Conservation (phyloP, 2,888 invertebrate genomes). For the Bugula neritina region DNA sequence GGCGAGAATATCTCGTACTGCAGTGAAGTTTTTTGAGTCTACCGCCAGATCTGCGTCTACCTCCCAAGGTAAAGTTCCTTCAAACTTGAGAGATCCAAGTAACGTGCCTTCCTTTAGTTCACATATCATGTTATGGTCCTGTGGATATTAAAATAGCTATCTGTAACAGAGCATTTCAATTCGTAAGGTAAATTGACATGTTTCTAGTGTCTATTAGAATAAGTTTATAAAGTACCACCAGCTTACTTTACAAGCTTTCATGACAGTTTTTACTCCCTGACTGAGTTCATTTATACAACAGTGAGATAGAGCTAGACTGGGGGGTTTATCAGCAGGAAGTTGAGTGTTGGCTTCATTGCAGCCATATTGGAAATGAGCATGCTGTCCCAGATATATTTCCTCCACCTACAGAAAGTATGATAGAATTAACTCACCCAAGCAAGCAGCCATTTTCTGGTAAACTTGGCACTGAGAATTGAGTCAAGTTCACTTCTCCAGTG, state of each 20-base stretch:
- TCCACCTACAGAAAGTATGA: background rate
- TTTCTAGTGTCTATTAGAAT: no score
- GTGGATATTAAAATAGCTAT: no score
- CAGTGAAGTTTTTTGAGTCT: background rate
- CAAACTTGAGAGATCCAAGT: slow-evolving; percentile 47
- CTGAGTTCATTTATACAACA: slow-evolving; percentile 41
- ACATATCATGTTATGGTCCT: slow-evolving; percentile 34
- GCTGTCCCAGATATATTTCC: background rate
- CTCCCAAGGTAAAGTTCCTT: slow-evolving; percentile 47
- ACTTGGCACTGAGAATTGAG: no score
- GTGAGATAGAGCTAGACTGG: slow-evolving; percentile 34
- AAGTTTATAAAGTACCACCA: no score
- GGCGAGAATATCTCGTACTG: no score
- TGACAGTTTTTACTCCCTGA: slow-evolving; percentile 33
- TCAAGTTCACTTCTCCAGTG: no score
- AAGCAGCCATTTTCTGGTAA: no score
- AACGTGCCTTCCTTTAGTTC: slow-evolving; percentile 43
- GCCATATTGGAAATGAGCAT: background rate
- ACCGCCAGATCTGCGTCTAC: slow-evolving; percentile 42
- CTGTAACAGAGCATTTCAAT: no score
- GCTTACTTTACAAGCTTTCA: slow-evolving; percentile 35
- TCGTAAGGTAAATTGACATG: no score
- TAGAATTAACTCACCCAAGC: no score
- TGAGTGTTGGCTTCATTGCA: background rate
- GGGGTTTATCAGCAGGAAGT: background rate